Conservation (phyloP, 30 jellyfish, hydroid and myxozoan genomes). For the Haliclystus octoradiatus region DNA sequence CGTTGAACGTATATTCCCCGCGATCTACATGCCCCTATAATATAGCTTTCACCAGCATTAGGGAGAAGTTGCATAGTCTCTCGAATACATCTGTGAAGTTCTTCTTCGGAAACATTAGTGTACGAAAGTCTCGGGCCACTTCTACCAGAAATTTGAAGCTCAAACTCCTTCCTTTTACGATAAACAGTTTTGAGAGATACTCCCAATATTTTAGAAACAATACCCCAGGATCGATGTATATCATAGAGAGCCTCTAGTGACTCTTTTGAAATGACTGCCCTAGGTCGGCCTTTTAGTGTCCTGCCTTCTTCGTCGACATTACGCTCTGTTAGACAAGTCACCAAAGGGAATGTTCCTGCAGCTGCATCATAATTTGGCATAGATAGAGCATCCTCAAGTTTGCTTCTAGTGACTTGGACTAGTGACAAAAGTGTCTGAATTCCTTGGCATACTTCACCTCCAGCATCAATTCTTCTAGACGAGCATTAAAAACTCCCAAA, state of each 20-base stretch:
- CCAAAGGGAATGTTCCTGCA: no score
- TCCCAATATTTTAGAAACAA: constrained; percentile 13
- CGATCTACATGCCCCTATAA: constrained; percentile 33
- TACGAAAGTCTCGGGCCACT: constrained; percentile 9
- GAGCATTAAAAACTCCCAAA: constrained; percentile 12
- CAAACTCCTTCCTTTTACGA: constrained; percentile 12
- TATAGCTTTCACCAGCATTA: constrained; percentile 30
- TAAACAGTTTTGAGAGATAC: constrained; percentile 10
- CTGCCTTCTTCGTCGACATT: no score
- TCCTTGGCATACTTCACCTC: no score
- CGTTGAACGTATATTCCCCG: constrained; percentile 19
- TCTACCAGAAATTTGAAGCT: neutral
- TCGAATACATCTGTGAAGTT: neutral
- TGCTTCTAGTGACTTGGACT: no score
- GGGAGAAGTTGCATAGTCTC: constrained; percentile 13
- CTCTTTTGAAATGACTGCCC: constrained; percentile 10
- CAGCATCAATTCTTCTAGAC: no score
- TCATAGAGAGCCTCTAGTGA: no score
- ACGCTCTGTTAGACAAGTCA: no score
- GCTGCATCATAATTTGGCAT: no score
- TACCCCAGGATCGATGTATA: no score
- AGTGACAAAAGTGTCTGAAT: no score
- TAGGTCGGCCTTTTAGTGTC: no score
- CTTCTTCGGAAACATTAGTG: constrained; percentile 17
- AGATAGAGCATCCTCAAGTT: no score